phyloP scores from a whole-genome alignment of 2,888 invertebrate species.

The Drosophila parthenogenetica region DNA sequence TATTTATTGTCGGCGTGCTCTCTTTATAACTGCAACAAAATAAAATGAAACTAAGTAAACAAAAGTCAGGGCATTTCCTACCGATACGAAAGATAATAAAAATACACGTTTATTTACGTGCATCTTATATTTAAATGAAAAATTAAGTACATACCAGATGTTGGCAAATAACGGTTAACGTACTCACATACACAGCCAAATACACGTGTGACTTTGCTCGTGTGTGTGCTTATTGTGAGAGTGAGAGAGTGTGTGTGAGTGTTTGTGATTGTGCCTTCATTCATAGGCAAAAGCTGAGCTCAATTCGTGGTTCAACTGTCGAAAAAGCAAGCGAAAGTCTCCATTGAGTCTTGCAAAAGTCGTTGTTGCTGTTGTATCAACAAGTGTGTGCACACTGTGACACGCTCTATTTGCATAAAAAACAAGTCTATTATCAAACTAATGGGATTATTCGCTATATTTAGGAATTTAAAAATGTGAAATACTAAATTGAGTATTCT shows the following conservation, averaged over 20 bases:
- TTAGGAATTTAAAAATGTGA: slow-evolving; percentile 2
- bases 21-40: slow-evolving; percentile 60
- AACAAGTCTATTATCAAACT: background rate
- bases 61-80: slow-evolving; percentile 34
- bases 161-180: slow-evolving; percentile 42
- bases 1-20: slow-evolving; percentile 66
- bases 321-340: slow-evolving; percentile 48
- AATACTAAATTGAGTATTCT: slow-evolving; percentile 1
- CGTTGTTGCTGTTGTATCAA: slow-evolving; percentile 27
- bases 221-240: background rate
- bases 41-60: slow-evolving; percentile 42
- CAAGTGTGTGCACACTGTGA: slow-evolving; percentile 52
- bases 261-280: slow-evolving; percentile 33
- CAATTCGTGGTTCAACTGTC: slow-evolving; percentile 23
- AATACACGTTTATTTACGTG: slow-evolving; percentile 27
- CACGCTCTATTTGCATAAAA: slow-evolving; percentile 4
- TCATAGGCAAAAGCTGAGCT: slow-evolving; percentile 41
- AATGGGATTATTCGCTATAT: background rate
- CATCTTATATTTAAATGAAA: slow-evolving; percentile 24
- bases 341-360: slow-evolving; percentile 16
- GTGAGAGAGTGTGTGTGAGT: background rate
- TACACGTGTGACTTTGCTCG: background rate
- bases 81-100: slow-evolving; percentile 53
- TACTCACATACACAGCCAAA: background rate
- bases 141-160: slow-evolving; percentile 27